These are phyloP conservation scores for Echeneis naucrates DNA, from an alignment of 2,797 vertebrate species.

Conservation along the genomic window DNA sequence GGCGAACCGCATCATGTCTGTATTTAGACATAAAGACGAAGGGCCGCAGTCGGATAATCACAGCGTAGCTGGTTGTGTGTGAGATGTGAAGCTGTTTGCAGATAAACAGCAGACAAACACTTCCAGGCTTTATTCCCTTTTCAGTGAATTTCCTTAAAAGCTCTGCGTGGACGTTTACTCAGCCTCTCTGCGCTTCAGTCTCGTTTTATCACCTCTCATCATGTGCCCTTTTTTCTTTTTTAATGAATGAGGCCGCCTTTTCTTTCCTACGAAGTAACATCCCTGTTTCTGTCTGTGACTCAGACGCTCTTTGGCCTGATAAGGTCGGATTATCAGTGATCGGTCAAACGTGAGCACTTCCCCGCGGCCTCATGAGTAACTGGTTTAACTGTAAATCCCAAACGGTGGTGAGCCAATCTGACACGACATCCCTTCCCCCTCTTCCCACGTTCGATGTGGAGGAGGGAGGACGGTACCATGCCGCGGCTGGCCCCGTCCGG, in stretches of 20 bases:
- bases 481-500: slow-evolving; percentile 60
- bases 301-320: slow-evolving; percentile 23
- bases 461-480: slow-evolving; percentile 38
- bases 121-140: too few relatives aligned
- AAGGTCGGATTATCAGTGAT: slow-evolving; percentile 37
- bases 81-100: neutral
- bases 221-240: neutral
- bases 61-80: neutral
- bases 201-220: neutral
- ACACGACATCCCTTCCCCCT: slow-evolving; percentile 41
- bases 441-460: slow-evolving; percentile 26
- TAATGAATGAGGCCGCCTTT: neutral
- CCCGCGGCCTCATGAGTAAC: slow-evolving; percentile 57
- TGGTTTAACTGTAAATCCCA: slow-evolving; percentile 66
- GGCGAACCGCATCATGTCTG: neutral
- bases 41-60: slow-evolving; percentile 5
- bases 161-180: neutral
- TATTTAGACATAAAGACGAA: neutral
- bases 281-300: slow-evolving; percentile 11
- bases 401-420: slow-evolving; percentile 24
- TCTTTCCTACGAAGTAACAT: neutral
- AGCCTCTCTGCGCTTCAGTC: neutral
- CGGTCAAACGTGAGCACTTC: slow-evolving; percentile 49
- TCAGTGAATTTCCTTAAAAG: neutral
- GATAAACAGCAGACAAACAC: too few relatives aligned